phyloP scores from a whole-genome alignment of 2,888 invertebrate genomes.

The Sinelater perroti region DNA sequence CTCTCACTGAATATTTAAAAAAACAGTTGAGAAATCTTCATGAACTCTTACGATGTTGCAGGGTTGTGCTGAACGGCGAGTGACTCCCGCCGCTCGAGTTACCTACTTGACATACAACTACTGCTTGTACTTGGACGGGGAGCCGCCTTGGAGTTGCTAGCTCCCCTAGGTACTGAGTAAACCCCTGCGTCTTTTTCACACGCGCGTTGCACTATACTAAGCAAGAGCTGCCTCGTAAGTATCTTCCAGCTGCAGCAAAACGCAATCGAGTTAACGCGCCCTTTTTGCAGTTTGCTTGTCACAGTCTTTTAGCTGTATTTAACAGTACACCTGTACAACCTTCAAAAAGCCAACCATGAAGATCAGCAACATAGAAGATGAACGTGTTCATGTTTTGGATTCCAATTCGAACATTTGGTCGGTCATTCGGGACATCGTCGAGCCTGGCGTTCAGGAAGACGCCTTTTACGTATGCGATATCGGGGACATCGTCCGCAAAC shows the following conservation, averaged over 20 bases:
- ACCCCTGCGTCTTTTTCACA: conserved; percentile 59
- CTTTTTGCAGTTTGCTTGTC: conserved; percentile 60
- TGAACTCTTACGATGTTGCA: too few species aligned
- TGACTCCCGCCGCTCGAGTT: conserved; percentile 65
- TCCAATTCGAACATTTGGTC: conserved; percentile 67
- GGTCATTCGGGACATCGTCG: conserved; percentile 70
- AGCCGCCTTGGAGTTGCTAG: conserved; percentile 85
- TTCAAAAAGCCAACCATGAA: conserved; percentile 61
- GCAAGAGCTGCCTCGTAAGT: conserved; percentile 73
- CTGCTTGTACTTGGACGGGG: conserved; percentile 81
- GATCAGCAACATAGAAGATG: conserved; percentile 65
- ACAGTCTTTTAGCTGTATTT: conserved; percentile 53
- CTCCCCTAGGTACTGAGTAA: conserved; percentile 55
- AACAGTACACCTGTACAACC: conserved; percentile 46
- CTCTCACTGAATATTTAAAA: too few species aligned
- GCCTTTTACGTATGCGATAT: conserved; percentile 91
- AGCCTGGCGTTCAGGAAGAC: conserved; percentile 79
- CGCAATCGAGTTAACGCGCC: not conserved
- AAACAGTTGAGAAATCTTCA: too few species aligned
- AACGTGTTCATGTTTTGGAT: conserved; percentile 73
- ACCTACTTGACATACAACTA: conserved; percentile 69
- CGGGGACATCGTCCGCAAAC: conserved; percentile 84
- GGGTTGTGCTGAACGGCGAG: conserved; percentile 63
- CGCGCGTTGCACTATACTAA: conserved; percentile 67
- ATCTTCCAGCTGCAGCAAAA: too few species aligned